Conservation (phyloP, 2,888 invertebrate species). For the Hedya salicella region DNA sequence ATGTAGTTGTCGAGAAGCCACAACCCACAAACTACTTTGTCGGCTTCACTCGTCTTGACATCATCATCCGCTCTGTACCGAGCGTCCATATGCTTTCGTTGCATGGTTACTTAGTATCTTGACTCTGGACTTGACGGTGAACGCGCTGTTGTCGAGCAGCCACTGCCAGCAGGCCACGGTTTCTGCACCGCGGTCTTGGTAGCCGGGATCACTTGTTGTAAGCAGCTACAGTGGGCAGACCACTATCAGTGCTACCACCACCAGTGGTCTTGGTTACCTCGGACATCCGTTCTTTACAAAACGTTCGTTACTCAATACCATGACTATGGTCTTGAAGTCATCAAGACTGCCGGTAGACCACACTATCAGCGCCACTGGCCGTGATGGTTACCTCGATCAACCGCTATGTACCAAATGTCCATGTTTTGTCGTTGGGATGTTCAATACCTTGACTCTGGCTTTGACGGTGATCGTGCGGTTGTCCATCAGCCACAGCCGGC, state of each 20-base stretch:
- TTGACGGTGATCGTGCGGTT: slow-evolving; percentile 88
- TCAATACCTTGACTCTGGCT: slow-evolving; percentile 89
- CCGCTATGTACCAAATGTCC: too few relatives aligned
- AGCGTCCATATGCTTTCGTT: slow-evolving; percentile 83
- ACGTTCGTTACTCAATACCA: too few relatives aligned
- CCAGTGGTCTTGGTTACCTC: too few relatives aligned
- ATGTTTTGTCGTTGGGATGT: too few relatives aligned
- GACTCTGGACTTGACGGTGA: slow-evolving; percentile 90
- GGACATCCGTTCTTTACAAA: too few relatives aligned
- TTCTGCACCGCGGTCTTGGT: too few relatives aligned
- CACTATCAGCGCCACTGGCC: slow-evolving; percentile 92
- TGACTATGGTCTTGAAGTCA: too few relatives aligned
- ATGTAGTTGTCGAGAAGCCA: too few relatives aligned
- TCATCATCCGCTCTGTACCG: slow-evolving; percentile 89
- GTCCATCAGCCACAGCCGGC: slow-evolving; percentile 90
- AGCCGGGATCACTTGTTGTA: too few relatives aligned
- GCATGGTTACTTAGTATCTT: slow-evolving; percentile 83
- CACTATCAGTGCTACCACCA: slow-evolving; percentile 82
- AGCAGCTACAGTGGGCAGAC: slow-evolving; percentile 89
- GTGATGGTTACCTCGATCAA: slow-evolving; percentile 95
- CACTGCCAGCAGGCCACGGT: too few relatives aligned
- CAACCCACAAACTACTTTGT: too few relatives aligned
- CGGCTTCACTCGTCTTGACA: too few relatives aligned
- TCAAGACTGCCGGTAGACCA: slow-evolving; percentile 75
- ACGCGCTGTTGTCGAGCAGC: slow-evolving; percentile 87